Percentiles rank a stretch among this genome's conserved stretches.
phyloP scores from a whole-genome alignment of 1,140 invertebrate genomes.

The Bombyx mori region DNA sequence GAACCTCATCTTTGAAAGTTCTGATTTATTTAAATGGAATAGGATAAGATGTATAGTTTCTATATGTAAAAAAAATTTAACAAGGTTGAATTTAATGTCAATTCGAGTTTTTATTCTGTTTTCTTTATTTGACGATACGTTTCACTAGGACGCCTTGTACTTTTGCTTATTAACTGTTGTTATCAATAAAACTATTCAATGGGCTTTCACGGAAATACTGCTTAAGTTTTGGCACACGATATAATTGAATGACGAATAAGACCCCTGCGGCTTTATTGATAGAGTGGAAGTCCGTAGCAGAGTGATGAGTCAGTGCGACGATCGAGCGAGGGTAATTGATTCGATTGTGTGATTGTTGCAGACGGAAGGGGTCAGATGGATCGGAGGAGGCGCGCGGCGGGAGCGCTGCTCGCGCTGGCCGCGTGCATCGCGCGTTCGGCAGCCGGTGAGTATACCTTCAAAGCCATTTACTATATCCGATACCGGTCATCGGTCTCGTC shows the following conservation, averaged over 20 bases:
- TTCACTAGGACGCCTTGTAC: background rate
- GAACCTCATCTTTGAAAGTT: no score
- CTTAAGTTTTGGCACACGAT: background rate
- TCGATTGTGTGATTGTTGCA: slow-evolving; percentile 42
- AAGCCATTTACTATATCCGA: no score
- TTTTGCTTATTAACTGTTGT: slow-evolving; percentile 3
- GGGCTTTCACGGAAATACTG: background rate
- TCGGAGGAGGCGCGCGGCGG: slow-evolving; percentile 62
- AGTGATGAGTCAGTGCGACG: slow-evolving; percentile 9
- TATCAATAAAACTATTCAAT: background rate
- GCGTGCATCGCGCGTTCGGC: slow-evolving; percentile 56
- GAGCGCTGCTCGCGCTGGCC: slow-evolving; percentile 65
- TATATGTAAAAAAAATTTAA: no score
- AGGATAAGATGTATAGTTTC: no score
- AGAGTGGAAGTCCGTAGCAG: slow-evolving; percentile 6
- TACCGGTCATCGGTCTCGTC: no score
- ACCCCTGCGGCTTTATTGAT: slow-evolving; percentile 5
- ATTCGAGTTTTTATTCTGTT: no score
- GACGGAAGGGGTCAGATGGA: slow-evolving; percentile 60
- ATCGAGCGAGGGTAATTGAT: slow-evolving; percentile 24
- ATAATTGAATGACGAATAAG: slow-evolving; percentile 6
- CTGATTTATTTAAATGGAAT: no score
- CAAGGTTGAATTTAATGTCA: no score
- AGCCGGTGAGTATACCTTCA: slow-evolving; percentile 34
- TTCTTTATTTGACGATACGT: no score